Conservation (phyloP, 2,888 invertebrate species). For the Invenusta paracnida region DNA sequence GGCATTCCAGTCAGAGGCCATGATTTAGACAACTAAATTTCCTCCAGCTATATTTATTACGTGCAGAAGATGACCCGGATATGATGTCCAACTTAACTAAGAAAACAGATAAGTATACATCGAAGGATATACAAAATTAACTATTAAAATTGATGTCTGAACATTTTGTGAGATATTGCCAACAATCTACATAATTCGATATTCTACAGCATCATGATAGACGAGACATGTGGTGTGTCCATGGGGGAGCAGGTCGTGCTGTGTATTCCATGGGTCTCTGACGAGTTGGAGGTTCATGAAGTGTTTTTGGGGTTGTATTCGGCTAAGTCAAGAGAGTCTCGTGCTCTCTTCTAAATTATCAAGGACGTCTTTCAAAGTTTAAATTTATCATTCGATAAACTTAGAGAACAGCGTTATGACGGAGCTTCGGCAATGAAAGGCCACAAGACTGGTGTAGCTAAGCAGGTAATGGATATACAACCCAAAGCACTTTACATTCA, state of each 20-base stretch:
- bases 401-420: background rate
- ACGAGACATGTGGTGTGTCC: background rate
- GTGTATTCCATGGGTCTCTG: background rate
- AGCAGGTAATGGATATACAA: background rate
- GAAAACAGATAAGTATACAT: no score
- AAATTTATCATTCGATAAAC: background rate
- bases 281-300: background rate
- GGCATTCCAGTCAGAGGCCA: no score
- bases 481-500: background rate
- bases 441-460: background rate
- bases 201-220: slow-evolving; percentile 3
- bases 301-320: background rate
- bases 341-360: background rate
- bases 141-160: no score
- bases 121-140: no score
- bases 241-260: slow-evolving; percentile 1
- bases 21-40: no score
- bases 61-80: no score
- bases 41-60: no score
- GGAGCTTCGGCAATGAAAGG: background rate
- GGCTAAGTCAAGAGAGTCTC: background rate
- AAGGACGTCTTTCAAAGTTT: background rate
- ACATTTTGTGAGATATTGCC: background rate
- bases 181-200: slow-evolving; percentile 1
- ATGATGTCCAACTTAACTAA: no score